A percentile compares a stretch with the other conserved stretches of the same genome.
Evolutionary conservation across 2,113 vertebrate species (phyloP).

Genomic region (Leptosomus discolor): DNA sequence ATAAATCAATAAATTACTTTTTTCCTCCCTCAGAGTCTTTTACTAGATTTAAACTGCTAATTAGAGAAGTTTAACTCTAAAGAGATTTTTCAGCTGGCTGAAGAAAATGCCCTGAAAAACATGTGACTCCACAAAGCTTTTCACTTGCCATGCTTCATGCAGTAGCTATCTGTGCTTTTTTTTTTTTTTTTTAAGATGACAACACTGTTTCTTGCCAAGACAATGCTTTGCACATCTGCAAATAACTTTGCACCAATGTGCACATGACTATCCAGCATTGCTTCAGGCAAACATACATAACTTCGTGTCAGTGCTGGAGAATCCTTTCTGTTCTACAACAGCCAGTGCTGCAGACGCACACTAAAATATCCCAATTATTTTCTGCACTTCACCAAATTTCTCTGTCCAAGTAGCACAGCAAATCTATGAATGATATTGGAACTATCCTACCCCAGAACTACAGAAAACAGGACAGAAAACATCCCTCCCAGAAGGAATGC

Average conservation of each 20-base stretch:
- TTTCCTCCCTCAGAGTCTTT: not conserved
- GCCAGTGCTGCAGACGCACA: not conserved
- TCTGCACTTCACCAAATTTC: not conserved
- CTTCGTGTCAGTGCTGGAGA: not conserved
- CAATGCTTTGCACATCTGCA: not conserved
- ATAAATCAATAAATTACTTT: not conserved
- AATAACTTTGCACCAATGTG: not conserved
- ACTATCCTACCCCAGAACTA: not conserved
- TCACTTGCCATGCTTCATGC: not conserved
- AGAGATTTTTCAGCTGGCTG: not conserved
- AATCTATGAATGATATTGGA: not conserved
- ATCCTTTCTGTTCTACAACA: not conserved
- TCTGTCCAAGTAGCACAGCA: not conserved
- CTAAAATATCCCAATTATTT: not conserved
- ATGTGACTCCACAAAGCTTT: not conserved
- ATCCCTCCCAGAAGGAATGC: not conserved
- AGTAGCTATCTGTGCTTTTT: accelerated
- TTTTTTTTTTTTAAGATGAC: not conserved
- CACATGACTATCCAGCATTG: not conserved
- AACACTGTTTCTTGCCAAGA: not conserved
- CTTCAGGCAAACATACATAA: not conserved
- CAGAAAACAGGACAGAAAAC: not conserved
- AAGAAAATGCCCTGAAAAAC: not conserved
- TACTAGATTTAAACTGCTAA: not conserved
- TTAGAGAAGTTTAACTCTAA: not conserved